These are phyloP conservation scores for Saccopteryx leptura DNA, from an alignment of 2,113 vertebrate species.

Conservation along the genomic window DNA sequence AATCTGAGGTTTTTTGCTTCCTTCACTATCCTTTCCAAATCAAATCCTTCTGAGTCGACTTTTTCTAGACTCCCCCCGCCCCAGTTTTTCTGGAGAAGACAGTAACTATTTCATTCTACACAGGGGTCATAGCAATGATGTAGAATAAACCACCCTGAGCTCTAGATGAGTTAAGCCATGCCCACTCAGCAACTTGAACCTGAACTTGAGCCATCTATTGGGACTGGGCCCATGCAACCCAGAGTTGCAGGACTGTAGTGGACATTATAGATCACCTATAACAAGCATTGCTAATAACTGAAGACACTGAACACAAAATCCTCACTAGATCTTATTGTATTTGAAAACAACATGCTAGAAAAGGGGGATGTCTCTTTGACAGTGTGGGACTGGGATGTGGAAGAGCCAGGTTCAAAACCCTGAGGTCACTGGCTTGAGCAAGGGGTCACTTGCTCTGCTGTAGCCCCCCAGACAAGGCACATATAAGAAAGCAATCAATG, in stretches of 20 bases:
- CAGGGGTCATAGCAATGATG: background rate
- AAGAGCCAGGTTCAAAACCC: too few species aligned
- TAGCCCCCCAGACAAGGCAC: too few species aligned
- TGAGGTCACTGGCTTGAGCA: too few species aligned
- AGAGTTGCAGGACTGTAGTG: background rate
- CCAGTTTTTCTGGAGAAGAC: background rate
- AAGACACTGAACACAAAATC: background rate
- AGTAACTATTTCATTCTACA: background rate
- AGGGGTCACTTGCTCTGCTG: too few species aligned
- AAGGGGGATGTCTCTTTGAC: background rate
- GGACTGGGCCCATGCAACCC: background rate
- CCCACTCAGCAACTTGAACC: background rate
- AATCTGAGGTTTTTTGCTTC: background rate
- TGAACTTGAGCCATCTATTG: constrained; percentile 12
- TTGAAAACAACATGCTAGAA: constrained; percentile 35
- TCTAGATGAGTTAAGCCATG: background rate
- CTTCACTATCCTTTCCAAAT: background rate
- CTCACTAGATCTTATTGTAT: background rate
- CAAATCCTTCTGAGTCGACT: background rate
- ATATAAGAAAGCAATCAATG: too few species aligned
- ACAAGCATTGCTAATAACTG: background rate
- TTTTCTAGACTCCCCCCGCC: constrained; percentile 15
- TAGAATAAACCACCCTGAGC: background rate
- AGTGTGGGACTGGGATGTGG: too few species aligned
- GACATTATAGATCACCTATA: background rate